Evolutionary conservation across 2,797 vertebrate species (phyloP), one percentile per base, ranked within the genome.

Genomic region (Carduelis carduelis): DNA sequence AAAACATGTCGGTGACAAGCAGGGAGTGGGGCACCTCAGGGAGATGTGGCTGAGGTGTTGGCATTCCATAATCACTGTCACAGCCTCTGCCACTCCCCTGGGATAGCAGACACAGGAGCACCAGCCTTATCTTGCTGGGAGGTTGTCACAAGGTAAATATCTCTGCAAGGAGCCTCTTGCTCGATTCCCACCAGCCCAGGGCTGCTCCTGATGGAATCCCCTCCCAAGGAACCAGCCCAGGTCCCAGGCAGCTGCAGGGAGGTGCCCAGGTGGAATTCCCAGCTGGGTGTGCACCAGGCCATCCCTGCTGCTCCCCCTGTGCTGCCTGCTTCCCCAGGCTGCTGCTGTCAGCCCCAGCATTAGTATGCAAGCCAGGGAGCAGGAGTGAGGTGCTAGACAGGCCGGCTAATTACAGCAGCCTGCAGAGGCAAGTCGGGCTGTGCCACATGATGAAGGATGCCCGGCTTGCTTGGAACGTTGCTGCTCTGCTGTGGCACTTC

Each of bases 311-410:
- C n/a, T 60, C 4, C 56, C 27, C 32, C 27, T 28, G 52, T 15
- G 16, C 82, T 82, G 6, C 2, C 83, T 88, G 70, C 30, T 89
- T 84, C 90, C 84, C 37, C 30, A n/a, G 20, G 75, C 89, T 59
- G 75, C 3, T 79, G 81, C 60, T 76, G 70, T 8, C 66, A 2
- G 70, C 46, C 74, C 57, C 53, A 19, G 64, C 82, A 89, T 96
- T 96, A 93, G 91, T 80, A 95, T 96, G 93, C 95, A 8, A 23
- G 49, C 27, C 71, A 87, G 89, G 56, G 87, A 85, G 2, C 47
- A 30, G 63, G 63, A 83, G 76, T 22, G 35, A 90, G 80, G 93
- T 11, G 74, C 78, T 66, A 93, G 86, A 91, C 84, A 39, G 87
- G 50, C 55, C 28, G 0, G 19, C 84, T 95, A 87, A 94, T 94